Conservation (phyloP, 2,113 vertebrate species). For the Ivindomyrus marchei region DNA sequence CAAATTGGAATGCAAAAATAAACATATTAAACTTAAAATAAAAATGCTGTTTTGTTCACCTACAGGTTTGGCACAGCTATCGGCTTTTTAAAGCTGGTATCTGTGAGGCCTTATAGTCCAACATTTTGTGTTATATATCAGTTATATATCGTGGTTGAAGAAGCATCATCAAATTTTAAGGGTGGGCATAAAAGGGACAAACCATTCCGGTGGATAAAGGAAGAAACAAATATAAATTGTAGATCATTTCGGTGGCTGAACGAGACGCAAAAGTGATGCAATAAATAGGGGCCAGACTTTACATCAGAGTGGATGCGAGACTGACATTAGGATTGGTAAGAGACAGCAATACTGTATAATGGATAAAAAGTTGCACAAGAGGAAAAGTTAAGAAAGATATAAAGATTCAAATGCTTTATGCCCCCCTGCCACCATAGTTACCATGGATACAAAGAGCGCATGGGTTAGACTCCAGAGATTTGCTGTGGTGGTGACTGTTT, state of each 20-base stretch:
- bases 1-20: neutral
- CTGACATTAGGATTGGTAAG: neutral
- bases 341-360: neutral
- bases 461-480: neutral
- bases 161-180: neutral
- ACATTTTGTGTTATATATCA: neutral
- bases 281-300: neutral
- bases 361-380: neutral
- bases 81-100: neutral
- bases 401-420: neutral
- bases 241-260: neutral
- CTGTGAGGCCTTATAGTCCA: neutral
- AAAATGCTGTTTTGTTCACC: neutral
- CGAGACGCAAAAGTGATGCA: neutral
- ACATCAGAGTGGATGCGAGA: neutral
- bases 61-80: neutral
- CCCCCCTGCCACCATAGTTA: neutral
- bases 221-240: neutral
- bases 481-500: neutral
- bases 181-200: neutral
- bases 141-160: neutral
- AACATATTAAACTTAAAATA: neutral
- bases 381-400: neutral
- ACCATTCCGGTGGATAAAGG: neutral
- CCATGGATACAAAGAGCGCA: neutral